Percentiles rank a stretch among this genome's conserved stretches.
Conservation (phyloP, 2,797 vertebrate species). For the Mus caroli region DNA sequence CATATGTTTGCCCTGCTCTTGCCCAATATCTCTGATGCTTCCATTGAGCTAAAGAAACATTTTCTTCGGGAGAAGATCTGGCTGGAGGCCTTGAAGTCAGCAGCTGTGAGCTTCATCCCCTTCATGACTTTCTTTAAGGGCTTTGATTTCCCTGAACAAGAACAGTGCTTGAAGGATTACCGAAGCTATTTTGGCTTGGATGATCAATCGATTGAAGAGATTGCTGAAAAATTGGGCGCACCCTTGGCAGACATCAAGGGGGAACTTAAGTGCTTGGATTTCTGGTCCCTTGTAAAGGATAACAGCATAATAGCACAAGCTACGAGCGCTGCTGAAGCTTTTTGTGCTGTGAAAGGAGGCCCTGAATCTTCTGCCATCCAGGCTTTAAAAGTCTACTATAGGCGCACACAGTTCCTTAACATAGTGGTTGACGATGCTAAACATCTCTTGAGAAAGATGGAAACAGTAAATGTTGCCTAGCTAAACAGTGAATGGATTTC, state of each 20-base stretch:
- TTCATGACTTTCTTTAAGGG: accelerated
- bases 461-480: background rate
- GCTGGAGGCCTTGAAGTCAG: background rate
- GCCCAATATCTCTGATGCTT: background rate
- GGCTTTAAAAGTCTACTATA: conserved; percentile 42
- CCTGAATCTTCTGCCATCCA: background rate
- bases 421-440: conserved; percentile 47
- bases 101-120: background rate
- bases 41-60: conserved; percentile 30
- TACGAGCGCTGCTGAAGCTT: accelerated
- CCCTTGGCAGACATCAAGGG: background rate
- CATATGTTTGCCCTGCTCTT: conserved; percentile 69
- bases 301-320: background rate
- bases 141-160: background rate
- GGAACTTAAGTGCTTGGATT: background rate
- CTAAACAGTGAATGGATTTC: background rate
- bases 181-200: conserved; percentile 72
- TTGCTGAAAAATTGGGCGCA: background rate
- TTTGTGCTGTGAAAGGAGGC: background rate
- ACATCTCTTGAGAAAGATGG: background rate
- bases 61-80: conserved; percentile 11
- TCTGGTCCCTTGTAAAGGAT: background rate
- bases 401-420: conserved; percentile 47
- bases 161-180: conserved; percentile 9
- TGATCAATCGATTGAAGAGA: conserved; percentile 64